Evolutionary conservation across 1,140 invertebrate species (phyloP), one percentile per base, ranked within the genome.

Genomic region (Macrostomum lignano): DNA sequence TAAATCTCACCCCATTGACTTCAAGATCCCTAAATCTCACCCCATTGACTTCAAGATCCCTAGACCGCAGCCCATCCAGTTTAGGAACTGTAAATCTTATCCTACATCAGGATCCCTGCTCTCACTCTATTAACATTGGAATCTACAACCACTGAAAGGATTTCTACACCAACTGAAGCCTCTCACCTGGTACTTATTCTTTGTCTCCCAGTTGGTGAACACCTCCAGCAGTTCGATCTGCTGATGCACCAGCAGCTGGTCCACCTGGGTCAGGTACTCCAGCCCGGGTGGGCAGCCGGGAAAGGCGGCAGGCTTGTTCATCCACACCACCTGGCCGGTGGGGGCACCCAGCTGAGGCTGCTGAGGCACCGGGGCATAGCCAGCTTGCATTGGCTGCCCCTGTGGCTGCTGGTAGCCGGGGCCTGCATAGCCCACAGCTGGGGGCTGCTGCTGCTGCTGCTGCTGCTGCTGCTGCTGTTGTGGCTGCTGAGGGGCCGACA

Each of bases 191-290:
- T 74, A 79, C 54, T 76, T 79, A 48, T 81, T 82, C 44, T 72
- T 70, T n/a, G 73, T 76, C 56, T 81, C 75, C 58, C 71, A 79
- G n/a, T 73, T 73, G 37, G 67, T 68, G 41, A 75, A 67, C 11
- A 69, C 68, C 67, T 84, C 75, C 14, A 79, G 45, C 5, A 74
- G 41, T 49, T 82, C 75, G 7, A 76, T 66, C 60, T 79, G 75
- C 53, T 82, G 77, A 45, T 81, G 71, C 26, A 88, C 66, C 35
- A 81, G 60, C 25, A 86, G 59, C 43, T 75, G 69, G 55, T 86
- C 77, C 65, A 84, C 69, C 65, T 65, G 67, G 51, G 73, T 74
- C 60, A 86, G 70, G 66, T 77, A 86, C 65, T 81, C 77, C 64
- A 88, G 70, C 40, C 77, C 79, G 46, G 68, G 73, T 32, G 73